A percentile compares a stretch with the other conserved stretches of the same genome.
phyloP scores from a whole-genome alignment of 2,888 invertebrate species.

The Nematopogon swammerdamellus region DNA sequence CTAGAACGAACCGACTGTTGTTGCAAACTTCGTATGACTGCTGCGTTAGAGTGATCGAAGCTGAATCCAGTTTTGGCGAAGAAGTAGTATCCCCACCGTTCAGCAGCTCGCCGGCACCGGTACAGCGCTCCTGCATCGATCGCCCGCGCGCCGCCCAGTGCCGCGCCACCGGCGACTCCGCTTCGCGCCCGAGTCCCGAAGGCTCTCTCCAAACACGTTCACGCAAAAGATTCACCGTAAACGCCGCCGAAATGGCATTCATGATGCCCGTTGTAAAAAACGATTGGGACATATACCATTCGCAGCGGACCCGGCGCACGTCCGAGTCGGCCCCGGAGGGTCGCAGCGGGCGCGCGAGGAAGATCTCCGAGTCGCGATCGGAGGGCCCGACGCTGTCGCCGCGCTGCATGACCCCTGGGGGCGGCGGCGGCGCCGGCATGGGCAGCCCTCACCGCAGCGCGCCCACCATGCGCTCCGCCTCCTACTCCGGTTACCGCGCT shows the following conservation, averaged over 20 bases:
- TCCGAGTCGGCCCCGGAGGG: constrained; percentile 60
- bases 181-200: constrained; percentile 16
- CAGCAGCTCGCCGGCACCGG: not conserved
- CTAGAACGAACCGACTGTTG: not conserved
- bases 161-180: constrained; percentile 1
- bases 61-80: not conserved
- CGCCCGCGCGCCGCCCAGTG: not conserved
- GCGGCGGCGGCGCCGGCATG: constrained; percentile 22
- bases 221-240: constrained; percentile 35
- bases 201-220: constrained; percentile 40
- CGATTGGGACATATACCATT: constrained; percentile 91
- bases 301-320: constrained; percentile 69
- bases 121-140: not conserved
- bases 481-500: constrained; percentile 44
- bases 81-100: not conserved
- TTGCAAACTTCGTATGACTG: not conserved
- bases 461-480: constrained; percentile 61
- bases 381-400: constrained; percentile 70
- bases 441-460: constrained; percentile 64
- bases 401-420: constrained; percentile 56
- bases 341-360: constrained; percentile 54
- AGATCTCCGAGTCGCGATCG: constrained; percentile 72
- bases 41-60: not conserved
- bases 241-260: constrained; percentile 75
- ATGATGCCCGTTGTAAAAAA: constrained; percentile 95